Evolutionary conservation across 35 echinoderm and acorn worm genomes (phyloP).

Genomic region (Acanthaster planci): DNA sequence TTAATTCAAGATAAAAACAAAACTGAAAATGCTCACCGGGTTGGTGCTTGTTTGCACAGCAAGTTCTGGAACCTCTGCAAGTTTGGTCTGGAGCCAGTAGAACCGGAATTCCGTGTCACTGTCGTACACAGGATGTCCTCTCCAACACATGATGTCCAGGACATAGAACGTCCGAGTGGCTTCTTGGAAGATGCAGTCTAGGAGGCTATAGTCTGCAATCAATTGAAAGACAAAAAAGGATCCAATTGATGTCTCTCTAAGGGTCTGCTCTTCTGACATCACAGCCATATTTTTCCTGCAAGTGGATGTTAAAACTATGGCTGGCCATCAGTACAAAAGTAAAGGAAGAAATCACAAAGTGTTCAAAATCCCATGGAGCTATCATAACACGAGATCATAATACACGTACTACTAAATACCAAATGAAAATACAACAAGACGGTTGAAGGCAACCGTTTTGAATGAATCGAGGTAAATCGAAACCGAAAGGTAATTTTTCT

Average conservation of each 20-base stretch:
- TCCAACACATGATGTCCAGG: constrained; percentile 97
- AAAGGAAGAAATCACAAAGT: no score
- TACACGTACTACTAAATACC: no score
- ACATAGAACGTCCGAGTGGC: constrained; percentile 65
- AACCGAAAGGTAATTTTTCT: no score
- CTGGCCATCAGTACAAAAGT: no score
- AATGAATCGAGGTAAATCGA: neutral
- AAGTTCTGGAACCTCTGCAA: constrained; percentile 59
- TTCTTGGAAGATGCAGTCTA: constrained; percentile 85
- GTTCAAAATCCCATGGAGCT: no score
- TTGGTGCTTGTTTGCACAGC: constrained; percentile 49
- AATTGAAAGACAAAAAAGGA: neutral
- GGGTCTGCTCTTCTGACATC: no score
- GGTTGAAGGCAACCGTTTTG: neutral
- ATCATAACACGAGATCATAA: no score
- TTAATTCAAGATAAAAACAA: neutral
- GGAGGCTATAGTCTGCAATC: constrained; percentile 44
- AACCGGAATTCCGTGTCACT: constrained; percentile 95
- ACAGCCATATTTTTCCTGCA: no score
- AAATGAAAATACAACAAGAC: neutral
- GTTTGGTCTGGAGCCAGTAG: constrained; percentile 85
- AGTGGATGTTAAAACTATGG: no score
- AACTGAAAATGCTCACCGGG: constrained; percentile 62
- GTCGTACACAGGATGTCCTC: constrained; percentile 89
- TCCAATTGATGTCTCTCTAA: neutral